These are phyloP conservation scores for Slavum lentiscoides DNA, from an alignment of 2,888 invertebrate species.

Conservation along the genomic window DNA sequence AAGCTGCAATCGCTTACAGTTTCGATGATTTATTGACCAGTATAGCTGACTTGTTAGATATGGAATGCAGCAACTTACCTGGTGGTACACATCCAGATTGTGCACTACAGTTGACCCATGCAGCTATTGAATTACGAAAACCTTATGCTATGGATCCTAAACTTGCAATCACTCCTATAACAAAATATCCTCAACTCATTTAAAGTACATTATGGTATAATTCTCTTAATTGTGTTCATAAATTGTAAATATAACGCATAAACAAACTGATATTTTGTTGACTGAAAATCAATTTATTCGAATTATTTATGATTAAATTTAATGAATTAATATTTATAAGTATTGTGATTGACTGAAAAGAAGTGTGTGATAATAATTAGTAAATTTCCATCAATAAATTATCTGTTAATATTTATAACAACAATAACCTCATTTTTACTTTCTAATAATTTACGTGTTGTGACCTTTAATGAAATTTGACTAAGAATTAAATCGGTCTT, in stretches of 20 bases:
- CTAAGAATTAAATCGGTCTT: no score
- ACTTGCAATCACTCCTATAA: constrained; percentile 62
- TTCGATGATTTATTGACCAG: constrained; percentile 86
- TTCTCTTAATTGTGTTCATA: neutral
- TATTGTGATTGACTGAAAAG: no score
- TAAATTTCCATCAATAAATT: no score
- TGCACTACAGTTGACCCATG: constrained; percentile 85
- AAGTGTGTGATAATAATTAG: no score
- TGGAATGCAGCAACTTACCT: constrained; percentile 82
- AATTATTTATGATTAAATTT: no score
- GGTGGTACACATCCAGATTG: constrained; percentile 81
- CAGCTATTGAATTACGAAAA: constrained; percentile 78
- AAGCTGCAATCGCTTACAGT: constrained; percentile 88
- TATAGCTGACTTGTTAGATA: constrained; percentile 82
- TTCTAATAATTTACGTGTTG: neutral
- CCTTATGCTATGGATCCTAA: constrained; percentile 64
- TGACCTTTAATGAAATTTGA: no score
- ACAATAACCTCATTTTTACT: no score
- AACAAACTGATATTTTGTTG: neutral
- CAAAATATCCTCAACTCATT: constrained; percentile 60
- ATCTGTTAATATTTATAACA: no score
- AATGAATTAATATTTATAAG: no score
- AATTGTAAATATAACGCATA: neutral
- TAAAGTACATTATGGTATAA: constrained; percentile 56
- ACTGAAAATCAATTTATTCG: neutral